Conservation (phyloP, 2,888 invertebrate species). For the Timema cristinae region DNA sequence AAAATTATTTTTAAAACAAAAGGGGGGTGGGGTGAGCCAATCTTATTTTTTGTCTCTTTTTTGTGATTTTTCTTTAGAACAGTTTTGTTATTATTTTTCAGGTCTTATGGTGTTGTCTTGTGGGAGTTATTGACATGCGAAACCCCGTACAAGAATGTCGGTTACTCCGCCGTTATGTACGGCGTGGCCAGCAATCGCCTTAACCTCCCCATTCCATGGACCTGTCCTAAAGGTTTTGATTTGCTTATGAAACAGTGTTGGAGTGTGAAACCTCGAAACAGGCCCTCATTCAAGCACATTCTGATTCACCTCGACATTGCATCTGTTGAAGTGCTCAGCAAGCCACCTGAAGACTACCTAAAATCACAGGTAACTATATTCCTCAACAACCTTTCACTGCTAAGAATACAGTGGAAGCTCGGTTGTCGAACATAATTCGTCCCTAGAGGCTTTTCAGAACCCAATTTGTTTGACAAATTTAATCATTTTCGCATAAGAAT, state of each 20-base stretch:
- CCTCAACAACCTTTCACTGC: neutral
- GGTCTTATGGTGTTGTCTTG: slow-evolving; percentile 92
- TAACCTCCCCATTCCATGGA: slow-evolving; percentile 83
- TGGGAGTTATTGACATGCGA: slow-evolving; percentile 97
- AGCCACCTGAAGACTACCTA: slow-evolving; percentile 68
- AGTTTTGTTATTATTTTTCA: slow-evolving; percentile 33
- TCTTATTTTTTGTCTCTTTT: neutral
- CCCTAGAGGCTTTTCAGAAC: too few species aligned
- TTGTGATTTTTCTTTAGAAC: neutral
- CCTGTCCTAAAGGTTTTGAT: slow-evolving; percentile 85
- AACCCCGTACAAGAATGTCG: slow-evolving; percentile 89
- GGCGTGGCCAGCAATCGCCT: slow-evolving; percentile 94
- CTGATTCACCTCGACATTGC: slow-evolving; percentile 89
- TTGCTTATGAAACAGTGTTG: slow-evolving; percentile 89
- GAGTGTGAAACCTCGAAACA: slow-evolving; percentile 82
- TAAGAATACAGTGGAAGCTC: neutral
- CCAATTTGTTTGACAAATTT: too few species aligned
- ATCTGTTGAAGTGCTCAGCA: slow-evolving; percentile 68
- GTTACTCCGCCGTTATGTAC: slow-evolving; percentile 96
- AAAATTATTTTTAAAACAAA: too few species aligned
- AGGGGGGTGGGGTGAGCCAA: too few species aligned
- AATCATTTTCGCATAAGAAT: too few species aligned
- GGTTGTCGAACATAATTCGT: neutral
- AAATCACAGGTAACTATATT: slow-evolving; percentile 61
- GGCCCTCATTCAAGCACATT: slow-evolving; percentile 88